Evolutionary conservation across 2,113 vertebrate genomes (phyloP), one percentile per base, ranked within the genome.

Genomic region (Phylloscopus trochilus): DNA sequence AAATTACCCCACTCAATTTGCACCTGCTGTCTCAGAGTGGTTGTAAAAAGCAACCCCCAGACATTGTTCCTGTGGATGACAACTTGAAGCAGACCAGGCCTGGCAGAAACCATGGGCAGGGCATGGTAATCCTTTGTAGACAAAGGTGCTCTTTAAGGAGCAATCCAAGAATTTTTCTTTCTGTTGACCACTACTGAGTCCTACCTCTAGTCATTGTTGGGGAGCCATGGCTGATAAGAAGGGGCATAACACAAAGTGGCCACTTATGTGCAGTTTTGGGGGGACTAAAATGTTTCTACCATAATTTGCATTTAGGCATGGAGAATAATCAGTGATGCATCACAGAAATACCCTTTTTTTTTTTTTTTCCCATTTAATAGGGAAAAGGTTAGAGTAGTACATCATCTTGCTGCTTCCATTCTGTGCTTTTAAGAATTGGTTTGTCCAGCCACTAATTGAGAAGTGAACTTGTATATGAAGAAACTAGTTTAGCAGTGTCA

Each of bases 361-460:
- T 35, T 24, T n/a, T 16, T 8, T 16, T 14, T 4, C 10, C 68
- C 91, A 92, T 96, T 96, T 96, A 96, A 77, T 60, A 87, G 49
- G 83, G 89, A 96, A 97, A 96, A 97, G 95, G 92, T 97, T 97
- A 96, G 63, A 76, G 89, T 69, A 95, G 76, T 97, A 90, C 67
- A 96, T 96, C 92, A 96, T 90, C 89, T 81, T 78, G 44, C 79
- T 90, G 41, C 43, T 91, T 91, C 88, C 30, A 74, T 74, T 88
- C 90, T 90, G 23, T 70, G 55, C 76, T 23, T 89, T 90, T 95
- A 93, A 79, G 73, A 89, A 89, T 59, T 2, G 0, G 47, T 77
- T 92, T 94, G 75, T 90, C 87, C 78, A 64, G 59, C 27, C 13
- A 46, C 75, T 96, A 92, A 87, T 69, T 90, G 89, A 95, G 89